These are phyloP conservation scores for Eurystomus glaucurus DNA, from an alignment of 2,797 vertebrate species.

Conservation along the genomic window DNA sequence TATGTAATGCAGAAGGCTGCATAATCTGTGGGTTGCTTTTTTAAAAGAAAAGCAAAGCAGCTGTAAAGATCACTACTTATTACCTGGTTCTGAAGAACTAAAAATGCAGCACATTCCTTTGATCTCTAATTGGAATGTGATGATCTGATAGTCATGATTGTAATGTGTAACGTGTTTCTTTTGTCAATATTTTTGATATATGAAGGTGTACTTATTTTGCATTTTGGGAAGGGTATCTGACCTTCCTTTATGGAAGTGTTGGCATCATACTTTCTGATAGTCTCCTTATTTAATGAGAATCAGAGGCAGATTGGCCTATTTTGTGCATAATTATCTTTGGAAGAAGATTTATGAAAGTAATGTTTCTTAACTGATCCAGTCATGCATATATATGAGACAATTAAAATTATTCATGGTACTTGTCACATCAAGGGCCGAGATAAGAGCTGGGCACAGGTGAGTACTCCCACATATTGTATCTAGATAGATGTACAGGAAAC, in stretches of 20 bases:
- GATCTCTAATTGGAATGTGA: neutral
- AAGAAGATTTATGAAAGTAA: slow-evolving; percentile 75
- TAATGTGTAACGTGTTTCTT: neutral
- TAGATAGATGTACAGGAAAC: neutral
- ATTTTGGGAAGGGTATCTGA: neutral
- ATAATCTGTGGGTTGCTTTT: neutral
- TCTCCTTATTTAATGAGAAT: slow-evolving; percentile 75
- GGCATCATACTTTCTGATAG: slow-evolving; percentile 44
- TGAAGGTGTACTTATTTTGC: slow-evolving; percentile 23
- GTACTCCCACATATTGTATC: neutral
- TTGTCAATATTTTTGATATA: slow-evolving; percentile 31
- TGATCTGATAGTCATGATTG: neutral
- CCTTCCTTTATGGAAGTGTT: slow-evolving; percentile 19
- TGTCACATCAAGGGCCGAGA: slow-evolving; percentile 40
- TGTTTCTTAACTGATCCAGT: slow-evolving; percentile 70
- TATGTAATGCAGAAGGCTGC: neutral
- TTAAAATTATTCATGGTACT: slow-evolving; percentile 59
- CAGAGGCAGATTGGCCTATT: slow-evolving; percentile 67
- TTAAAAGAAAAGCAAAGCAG: slow-evolving; percentile 12
- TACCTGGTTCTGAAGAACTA: neutral
- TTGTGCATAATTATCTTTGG: slow-evolving; percentile 66
- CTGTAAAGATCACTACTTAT: neutral
- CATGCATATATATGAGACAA: slow-evolving; percentile 56
- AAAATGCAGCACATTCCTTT: slow-evolving; percentile 2
- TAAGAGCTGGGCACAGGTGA: neutral